These are phyloP conservation scores for Ctenosaura bakeri DNA, from an alignment of 2,797 vertebrate genomes.

Conservation along the genomic window DNA sequence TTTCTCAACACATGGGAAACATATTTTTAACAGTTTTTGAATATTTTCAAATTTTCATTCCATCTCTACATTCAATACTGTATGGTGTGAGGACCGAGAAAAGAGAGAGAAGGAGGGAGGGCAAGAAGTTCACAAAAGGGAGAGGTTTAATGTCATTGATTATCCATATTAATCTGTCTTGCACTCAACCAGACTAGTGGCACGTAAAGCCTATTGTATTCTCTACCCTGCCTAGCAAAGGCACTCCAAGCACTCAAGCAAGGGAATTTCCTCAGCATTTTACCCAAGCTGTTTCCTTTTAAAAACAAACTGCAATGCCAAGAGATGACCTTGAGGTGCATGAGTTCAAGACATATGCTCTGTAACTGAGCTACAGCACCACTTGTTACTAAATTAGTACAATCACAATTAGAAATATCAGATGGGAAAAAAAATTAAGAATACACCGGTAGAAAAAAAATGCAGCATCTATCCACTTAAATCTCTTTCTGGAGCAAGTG, in stretches of 20 bases:
- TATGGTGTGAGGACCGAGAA: neutral
- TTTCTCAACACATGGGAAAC: too few relatives aligned
- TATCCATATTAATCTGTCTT: neutral
- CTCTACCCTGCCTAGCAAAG: neutral
- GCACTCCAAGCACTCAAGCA: neutral
- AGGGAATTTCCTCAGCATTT: neutral
- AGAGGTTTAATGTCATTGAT: fast-evolving
- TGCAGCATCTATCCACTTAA: too few relatives aligned
- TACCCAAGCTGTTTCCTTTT: neutral
- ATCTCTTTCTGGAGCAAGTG: too few relatives aligned
- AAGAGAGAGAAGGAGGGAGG: neutral
- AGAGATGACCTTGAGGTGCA: too few relatives aligned
- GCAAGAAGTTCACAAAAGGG: neutral
- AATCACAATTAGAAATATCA: too few relatives aligned
- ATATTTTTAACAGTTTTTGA: too few relatives aligned
- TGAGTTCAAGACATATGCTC: neutral
- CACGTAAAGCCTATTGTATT: neutral
- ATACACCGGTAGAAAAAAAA: too few relatives aligned
- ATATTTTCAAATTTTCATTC: too few relatives aligned
- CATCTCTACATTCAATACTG: neutral
- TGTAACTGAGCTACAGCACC: too few relatives aligned
- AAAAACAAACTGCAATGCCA: too few relatives aligned
- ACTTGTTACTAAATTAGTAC: too few relatives aligned
- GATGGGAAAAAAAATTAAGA: too few relatives aligned
- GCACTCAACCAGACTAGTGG: neutral